Conservation (phyloP, 30 jellyfish, hydroid and myxozoan species). For the Phacellophora camtschatica region DNA sequence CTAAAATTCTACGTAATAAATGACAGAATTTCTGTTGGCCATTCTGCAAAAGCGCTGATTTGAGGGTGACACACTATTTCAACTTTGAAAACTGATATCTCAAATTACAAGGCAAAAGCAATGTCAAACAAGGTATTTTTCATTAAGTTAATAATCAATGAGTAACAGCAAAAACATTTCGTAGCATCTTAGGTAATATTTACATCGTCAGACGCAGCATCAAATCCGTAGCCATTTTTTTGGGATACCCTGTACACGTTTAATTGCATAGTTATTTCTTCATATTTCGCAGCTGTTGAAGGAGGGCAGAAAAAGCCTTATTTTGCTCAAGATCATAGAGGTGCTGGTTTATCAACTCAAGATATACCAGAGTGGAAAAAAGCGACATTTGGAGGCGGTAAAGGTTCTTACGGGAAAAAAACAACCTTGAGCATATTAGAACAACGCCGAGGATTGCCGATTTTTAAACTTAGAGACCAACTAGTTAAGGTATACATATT, state of each 20-base stretch:
- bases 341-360: constrained; percentile 78
- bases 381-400: constrained; percentile 97
- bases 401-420: constrained; percentile 89
- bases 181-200: no score
- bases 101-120: no score
- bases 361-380: constrained; percentile 99
- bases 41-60: no score
- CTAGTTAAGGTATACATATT: constrained; percentile 94
- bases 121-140: no score
- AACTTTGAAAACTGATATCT: no score
- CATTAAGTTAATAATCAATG: no score
- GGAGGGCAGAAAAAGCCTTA: constrained; percentile 93
- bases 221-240: no score
- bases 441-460: constrained; percentile 95
- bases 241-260: neutral
- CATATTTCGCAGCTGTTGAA: constrained; percentile 66
- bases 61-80: no score
- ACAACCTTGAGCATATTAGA: constrained; percentile 83
- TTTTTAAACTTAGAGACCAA: constrained; percentile 79
- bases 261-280: neutral
- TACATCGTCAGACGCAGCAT: no score
- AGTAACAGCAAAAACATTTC: no score
- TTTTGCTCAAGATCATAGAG: constrained; percentile 96
- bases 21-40: neutral
- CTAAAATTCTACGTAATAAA: no score